These are phyloP conservation scores for Desmophyllum pertusum DNA, from an alignment of 92 coral and sea anemone genomes.

Conservation along the genomic window DNA sequence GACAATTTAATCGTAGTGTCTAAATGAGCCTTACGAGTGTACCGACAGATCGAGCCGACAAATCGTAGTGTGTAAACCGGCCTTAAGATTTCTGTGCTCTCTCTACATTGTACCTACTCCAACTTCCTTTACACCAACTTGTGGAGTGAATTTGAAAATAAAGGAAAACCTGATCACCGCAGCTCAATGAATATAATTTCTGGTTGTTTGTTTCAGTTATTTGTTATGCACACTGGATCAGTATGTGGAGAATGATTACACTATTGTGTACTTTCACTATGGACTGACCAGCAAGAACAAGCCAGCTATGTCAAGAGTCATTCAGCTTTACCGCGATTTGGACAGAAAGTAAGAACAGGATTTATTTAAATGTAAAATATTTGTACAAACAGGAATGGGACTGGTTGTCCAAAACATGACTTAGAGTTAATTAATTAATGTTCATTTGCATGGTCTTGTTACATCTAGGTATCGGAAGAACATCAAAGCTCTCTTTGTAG, in stretches of 20 bases:
- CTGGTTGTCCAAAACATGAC: neutral
- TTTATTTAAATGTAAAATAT: neutral
- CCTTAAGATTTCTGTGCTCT: too few relatives aligned
- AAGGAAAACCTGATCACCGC: neutral
- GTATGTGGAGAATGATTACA: slow-evolving; percentile 98
- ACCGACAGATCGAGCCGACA: too few relatives aligned
- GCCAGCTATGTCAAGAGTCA: slow-evolving; percentile 81
- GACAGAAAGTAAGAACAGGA: slow-evolving; percentile 89
- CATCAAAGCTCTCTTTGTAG: slow-evolving; percentile 89
- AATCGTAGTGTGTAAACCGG: too few relatives aligned
- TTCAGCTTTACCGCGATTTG: slow-evolving; percentile 88
- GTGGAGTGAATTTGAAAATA: too few relatives aligned
- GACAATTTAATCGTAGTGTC: too few relatives aligned
- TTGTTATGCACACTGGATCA: slow-evolving; percentile 89
- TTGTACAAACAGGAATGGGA: neutral
- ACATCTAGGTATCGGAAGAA: slow-evolving; percentile 87
- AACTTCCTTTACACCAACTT: too few relatives aligned
- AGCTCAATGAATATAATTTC: neutral
- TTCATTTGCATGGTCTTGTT: neutral
- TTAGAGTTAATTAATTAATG: neutral
- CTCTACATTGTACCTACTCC: too few relatives aligned
- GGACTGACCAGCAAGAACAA: slow-evolving; percentile 96
- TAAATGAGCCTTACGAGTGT: too few relatives aligned
- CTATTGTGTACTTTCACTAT: slow-evolving; percentile 95
- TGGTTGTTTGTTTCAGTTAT: slow-evolving; percentile 56